Evolutionary conservation across 2,113 vertebrate species (phyloP).

Genomic region (Mirounga angustirostris): DNA sequence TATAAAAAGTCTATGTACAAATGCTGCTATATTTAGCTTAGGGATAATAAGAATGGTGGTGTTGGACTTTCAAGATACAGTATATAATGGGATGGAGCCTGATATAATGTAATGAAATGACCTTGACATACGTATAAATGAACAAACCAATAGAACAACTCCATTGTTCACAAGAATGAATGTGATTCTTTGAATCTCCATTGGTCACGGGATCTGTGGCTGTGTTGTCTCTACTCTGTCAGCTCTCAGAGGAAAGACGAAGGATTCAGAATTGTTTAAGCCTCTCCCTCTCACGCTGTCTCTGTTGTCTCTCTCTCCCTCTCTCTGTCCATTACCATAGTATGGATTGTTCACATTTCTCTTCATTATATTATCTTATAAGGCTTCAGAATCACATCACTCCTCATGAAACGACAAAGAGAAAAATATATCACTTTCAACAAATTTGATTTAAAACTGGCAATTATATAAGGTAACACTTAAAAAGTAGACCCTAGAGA

Average conservation of each 20-base stretch:
- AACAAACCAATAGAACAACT: not conserved
- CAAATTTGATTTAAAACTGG: not conserved
- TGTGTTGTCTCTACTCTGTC: not conserved
- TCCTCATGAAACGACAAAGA: not conserved
- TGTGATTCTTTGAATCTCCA: not conserved
- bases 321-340: not conserved
- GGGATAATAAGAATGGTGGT: not conserved
- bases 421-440: not conserved
- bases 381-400: slow-evolving; percentile 23
- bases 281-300: too few relatives aligned
- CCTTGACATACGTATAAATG: too few relatives aligned
- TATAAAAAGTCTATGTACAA: not conserved
- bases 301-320: not conserved
- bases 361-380: not conserved
- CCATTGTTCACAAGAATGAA: not conserved
- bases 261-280: not conserved
- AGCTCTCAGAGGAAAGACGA: not conserved
- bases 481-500: not conserved
- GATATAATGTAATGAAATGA: not conserved
- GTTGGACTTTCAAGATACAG: not conserved
- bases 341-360: not conserved
- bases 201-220: not conserved
- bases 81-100: not conserved
- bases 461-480: not conserved
- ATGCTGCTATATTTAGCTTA: not conserved